Base-by-base conservation (phyloP, 2,888 invertebrate species). In the Amphiduros pacificus region DNA sequence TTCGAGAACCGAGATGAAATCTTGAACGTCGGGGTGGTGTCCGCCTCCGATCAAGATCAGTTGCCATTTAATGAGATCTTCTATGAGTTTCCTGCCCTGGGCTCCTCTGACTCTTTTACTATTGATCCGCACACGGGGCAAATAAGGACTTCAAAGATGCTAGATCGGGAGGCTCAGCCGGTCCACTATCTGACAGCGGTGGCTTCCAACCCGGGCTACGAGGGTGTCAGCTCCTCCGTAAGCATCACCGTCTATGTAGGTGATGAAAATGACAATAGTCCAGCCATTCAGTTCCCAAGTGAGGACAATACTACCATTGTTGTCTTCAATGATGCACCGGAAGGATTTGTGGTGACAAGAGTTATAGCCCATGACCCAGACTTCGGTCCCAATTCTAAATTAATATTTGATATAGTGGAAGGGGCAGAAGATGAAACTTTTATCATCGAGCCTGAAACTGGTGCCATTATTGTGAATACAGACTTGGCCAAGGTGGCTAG, bases 91-190 rank as follows among this genome's bases (percentile, higher is more conserved):
- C 24, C 41, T n/a, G 24, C 24, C 2, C 22, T 11, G 11, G 6
- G 20, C 5, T 17, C 44, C 27, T 6, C 29, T 14, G 91, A 90
- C 1, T 91, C 92, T 77, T 94, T 94, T 80, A 85, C 87, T 66
- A 89, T 96, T 4, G 93, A 95, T 80, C 88, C 91, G 0, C 90
- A 91, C 69, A 92, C 93, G 0, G 95, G 96, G 1, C 92, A 88
- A 57, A 90, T 96, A 61, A 88, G 87, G 26, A 91, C 92, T 0
- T 87, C 88, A 20, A 88, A 88, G 56, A 88, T 88, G 72, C 87
- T 96, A 60, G 94, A 96, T 80, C 88, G 94, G 58, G 96, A 96
- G 84, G 86, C 88, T 72, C 88, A 88, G 75, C 86, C 89, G 70
- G 87, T 87, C 58, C 94, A 94, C 79, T 89, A 87, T 68, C 84